Percentiles rank a stretch among this genome's conserved stretches.
Evolutionary conservation across 2,888 invertebrate genomes (phyloP).

Genomic region (Eumerus sabulonum): DNA sequence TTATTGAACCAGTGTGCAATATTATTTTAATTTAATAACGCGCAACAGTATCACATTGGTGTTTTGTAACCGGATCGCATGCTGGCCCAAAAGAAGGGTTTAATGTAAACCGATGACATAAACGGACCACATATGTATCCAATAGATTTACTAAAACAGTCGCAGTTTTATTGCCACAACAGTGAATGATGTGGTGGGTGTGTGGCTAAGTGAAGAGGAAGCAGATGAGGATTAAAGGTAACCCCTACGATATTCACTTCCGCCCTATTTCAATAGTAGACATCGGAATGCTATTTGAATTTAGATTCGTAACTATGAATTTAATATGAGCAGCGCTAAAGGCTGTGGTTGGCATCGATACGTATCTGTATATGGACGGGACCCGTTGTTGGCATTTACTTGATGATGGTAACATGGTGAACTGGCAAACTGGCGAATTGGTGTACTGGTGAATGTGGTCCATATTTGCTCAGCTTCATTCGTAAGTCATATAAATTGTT

Average conservation of each 20-base stretch:
- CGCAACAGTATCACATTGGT: constrained; percentile 17
- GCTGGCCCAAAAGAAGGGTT: constrained; percentile 42
- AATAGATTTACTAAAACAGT: constrained; percentile 57
- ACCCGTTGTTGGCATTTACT: background rate
- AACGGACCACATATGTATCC: constrained; percentile 57
- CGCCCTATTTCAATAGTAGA: constrained; percentile 55
- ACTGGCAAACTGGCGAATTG: too few species aligned
- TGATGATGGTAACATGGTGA: background rate
- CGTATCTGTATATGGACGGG: background rate
- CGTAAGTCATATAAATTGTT: constrained; percentile 65
- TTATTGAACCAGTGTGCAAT: constrained; percentile 13
- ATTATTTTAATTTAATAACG: constrained; percentile 56
- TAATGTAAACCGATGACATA: constrained; percentile 32
- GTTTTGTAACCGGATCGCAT: constrained; percentile 7
- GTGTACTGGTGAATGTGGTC: background rate
- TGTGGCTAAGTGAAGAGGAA: constrained; percentile 1
- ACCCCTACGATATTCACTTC: background rate
- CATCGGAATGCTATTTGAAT: constrained; percentile 63
- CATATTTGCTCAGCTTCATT: constrained; percentile 1
- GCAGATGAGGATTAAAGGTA: constrained; percentile 28
- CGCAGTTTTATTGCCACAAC: constrained; percentile 46
- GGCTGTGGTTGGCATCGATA: constrained; percentile 8
- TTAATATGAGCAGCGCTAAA: constrained; percentile 64
- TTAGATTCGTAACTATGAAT: constrained; percentile 67
- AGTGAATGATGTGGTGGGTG: background rate